These are phyloP conservation scores for Stichopus horrens DNA, from an alignment of 53 echinoderm and acorn worm species.

Conservation along the genomic window DNA sequence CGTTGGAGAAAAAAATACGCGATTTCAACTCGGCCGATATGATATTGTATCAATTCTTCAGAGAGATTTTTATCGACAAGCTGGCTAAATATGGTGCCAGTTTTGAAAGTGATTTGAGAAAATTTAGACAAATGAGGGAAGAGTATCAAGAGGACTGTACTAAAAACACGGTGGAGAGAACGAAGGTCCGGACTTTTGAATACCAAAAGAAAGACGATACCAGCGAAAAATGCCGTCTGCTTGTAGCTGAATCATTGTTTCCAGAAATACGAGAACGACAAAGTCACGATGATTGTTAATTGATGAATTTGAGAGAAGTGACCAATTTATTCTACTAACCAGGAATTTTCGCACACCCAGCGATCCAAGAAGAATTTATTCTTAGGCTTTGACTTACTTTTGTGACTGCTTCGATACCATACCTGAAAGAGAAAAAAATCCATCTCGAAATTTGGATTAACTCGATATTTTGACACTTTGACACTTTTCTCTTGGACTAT, in stretches of 20 bases:
- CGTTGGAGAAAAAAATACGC: conserved; percentile 20
- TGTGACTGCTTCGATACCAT: too few species aligned
- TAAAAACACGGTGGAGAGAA: not conserved
- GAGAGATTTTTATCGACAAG: conserved; percentile 38
- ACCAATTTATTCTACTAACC: too few species aligned
- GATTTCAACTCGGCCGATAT: conserved; percentile 54
- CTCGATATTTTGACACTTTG: too few species aligned
- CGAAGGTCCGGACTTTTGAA: not conserved
- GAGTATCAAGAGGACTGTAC: not conserved
- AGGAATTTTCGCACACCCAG: too few species aligned
- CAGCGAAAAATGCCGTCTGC: conserved; percentile 2
- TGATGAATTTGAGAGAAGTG: not conserved
- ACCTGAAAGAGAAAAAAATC: too few species aligned
- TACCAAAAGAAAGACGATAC: not conserved
- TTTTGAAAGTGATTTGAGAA: conserved; percentile 31
- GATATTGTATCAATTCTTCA: conserved; percentile 52
- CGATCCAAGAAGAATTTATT: too few species aligned
- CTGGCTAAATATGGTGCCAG: conserved; percentile 31
- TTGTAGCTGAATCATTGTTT: conserved; percentile 18
- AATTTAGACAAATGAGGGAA: conserved; percentile 28
- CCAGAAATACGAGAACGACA: conserved; percentile 22
- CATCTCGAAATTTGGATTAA: too few species aligned
- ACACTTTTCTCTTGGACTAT: too few species aligned
- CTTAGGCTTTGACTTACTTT: too few species aligned
- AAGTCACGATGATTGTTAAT: conserved; percentile 25